Evolutionary conservation across 1,140 invertebrate genomes (phyloP), one percentile per base, ranked within the genome.

Genomic region (Pogonomyrmex californicus): DNA sequence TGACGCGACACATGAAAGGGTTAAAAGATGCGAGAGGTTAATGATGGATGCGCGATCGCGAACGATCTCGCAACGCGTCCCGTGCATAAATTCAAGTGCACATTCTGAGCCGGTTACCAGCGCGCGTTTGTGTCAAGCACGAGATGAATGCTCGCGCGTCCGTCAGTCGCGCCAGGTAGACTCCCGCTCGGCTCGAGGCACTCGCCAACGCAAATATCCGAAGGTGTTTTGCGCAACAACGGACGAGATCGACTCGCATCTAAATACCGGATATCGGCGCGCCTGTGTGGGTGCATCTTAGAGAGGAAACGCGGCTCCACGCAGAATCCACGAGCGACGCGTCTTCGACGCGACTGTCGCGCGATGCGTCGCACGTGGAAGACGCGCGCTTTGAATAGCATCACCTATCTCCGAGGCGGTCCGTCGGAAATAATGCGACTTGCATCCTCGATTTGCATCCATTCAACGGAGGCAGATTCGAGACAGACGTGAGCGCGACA

Each of bases 191-290:
- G 87, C 86, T 93, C 91, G 89, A 91, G 86, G 88, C 86, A 82
- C 86, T 92, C 92, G 92, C 92, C 92, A 90, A 93, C 92, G 92
- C 92, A 93, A 93, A 93, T 93, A 93, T 85, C 88, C 86, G 49
- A 87, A 65, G 85, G 86, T 77, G 86, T 87, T 93, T 93, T 93
- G 79, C 91, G 89, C 90, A 88, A 90, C 90, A 88, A 89, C 33
- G 81, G 88, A 54, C 86, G 88, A 49, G 79, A 92, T 90, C 91
- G 77, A 90, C 79, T 85, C 73, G 85, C 81, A 83, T 91, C 77
- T 89, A 91, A 89, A 91, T 91, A 86, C 63, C 79, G 23, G 0
- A 79, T 86, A 82, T 58, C 77, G 77, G 23, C 79, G 79, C 71
- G 88, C 58, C 47, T 1, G 38, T 49, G 88, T 90, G 75, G 54